Percentiles rank a stretch among this genome's conserved stretches.
Conservation (phyloP, 2,113 vertebrate genomes). For the Seriola quinqueradiata region DNA sequence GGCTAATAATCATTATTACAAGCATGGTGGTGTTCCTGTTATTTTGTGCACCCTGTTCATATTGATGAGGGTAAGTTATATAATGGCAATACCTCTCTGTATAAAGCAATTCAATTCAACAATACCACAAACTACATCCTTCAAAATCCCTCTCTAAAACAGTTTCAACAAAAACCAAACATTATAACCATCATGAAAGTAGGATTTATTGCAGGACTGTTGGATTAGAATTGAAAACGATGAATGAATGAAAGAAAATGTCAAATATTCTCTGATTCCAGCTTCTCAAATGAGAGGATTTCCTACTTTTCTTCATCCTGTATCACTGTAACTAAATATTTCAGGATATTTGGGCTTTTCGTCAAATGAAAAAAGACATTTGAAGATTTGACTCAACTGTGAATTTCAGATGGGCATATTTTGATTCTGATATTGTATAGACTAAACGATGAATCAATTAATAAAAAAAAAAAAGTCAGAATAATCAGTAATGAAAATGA, state of each 20-base stretch:
- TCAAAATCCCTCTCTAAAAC: not conserved
- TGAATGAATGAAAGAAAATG: too few species aligned
- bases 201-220: too few species aligned
- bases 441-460: not conserved
- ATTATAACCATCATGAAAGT: too few species aligned
- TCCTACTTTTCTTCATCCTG: not conserved
- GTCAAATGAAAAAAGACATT: too few species aligned
- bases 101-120: not conserved
- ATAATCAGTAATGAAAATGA: not conserved
- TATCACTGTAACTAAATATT: not conserved
- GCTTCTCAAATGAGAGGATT: too few species aligned
- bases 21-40: not conserved
- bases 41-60: not conserved
- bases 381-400: not conserved
- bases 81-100: too few species aligned
- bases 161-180: not conserved
- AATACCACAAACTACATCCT: not conserved
- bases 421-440: not conserved
- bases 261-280: too few species aligned
- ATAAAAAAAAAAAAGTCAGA: not conserved
- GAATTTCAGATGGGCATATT: too few species aligned
- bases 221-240: too few species aligned
- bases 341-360: not conserved
- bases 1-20: not conserved
- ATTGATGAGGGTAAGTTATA: not conserved